These are phyloP conservation scores for Bambusicola thoracicus DNA, from an alignment of 2,113 vertebrate genomes.

Conservation along the genomic window DNA sequence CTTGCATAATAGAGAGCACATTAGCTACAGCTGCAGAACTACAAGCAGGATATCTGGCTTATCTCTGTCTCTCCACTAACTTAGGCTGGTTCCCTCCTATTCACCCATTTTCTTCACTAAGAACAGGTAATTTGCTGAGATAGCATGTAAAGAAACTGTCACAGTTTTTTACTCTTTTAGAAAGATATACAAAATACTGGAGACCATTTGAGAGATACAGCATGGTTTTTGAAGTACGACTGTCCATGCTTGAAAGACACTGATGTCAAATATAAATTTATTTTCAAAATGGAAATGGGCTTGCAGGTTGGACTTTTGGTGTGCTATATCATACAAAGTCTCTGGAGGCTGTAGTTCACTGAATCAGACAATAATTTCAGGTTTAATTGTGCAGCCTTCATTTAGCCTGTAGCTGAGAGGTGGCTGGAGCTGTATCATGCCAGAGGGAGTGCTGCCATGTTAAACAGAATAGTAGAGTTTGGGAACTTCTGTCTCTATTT, in stretches of 20 bases:
- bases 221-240: not conserved
- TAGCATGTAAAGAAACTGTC: not conserved
- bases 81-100: not conserved
- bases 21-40: not conserved
- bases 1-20: not conserved
- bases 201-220: not conserved
- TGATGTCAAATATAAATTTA: not conserved
- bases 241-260: fast-evolving
- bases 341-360: not conserved
- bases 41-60: not conserved
- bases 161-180: not conserved
- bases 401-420: not conserved
- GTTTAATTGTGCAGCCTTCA: not conserved
- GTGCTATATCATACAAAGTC: not conserved
- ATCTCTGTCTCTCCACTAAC: not conserved
- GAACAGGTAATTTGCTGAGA: not conserved
- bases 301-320: not conserved
- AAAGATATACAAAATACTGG: not conserved
- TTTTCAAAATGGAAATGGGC: not conserved
- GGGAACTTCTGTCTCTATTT: not conserved
- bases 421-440: not conserved
- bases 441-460: not conserved
- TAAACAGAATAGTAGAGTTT: not conserved
- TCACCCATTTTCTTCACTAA: not conserved
- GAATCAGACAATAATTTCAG: not conserved